Evolutionary conservation across 2,113 vertebrate genomes (phyloP), one percentile per base, ranked within the genome.

Genomic region (Rattus norvegicus): DNA sequence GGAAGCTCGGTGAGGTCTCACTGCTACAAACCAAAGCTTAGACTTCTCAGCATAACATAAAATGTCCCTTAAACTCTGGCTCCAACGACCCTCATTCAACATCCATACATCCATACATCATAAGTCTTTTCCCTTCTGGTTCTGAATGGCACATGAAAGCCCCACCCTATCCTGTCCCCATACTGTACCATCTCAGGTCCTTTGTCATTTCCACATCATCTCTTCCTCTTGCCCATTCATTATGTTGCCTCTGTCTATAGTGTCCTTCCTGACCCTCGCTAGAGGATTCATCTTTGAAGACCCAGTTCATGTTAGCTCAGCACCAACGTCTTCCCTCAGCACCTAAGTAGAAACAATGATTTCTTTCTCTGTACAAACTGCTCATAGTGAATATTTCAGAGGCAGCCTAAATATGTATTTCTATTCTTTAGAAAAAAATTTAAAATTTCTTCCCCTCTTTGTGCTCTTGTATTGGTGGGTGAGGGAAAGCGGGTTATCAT

Each of bases 31-130:
- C 39, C 33, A 49, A 92, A 76, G 43, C 63, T 65, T 75, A 49
- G 65, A 79, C 8, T 52, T 90, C 5, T 14, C n/a, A 47, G 33
- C 9, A 67, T 47, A 5, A 0, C 39, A 75, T 43, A 63, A 54
- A 93, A 81, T 92, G 24, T 36, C 85, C 17, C 84, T 96, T 94
- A 80, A 92, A 89, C 52, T 87, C 75, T 83, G 36, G 5, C 54
- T 97, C 61, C 85, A 83, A 70, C 17, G 61, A 43, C 43, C 72
- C 80, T 83, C 39, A 61, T 26, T 86, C 43, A 67, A 73, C 39
- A 54, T 30, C 36, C 54, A 76, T 43, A 43, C 43, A 43, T 3
- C 43, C 43, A 43, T 43, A 43, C 43, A 43, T 43, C 43, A 43
- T 28, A 39, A 14, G 4, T 33, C 8, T 24, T 30, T 94, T 7